phyloP scores from a whole-genome alignment of 2,113 vertebrate species.

The Anhinga anhinga region DNA sequence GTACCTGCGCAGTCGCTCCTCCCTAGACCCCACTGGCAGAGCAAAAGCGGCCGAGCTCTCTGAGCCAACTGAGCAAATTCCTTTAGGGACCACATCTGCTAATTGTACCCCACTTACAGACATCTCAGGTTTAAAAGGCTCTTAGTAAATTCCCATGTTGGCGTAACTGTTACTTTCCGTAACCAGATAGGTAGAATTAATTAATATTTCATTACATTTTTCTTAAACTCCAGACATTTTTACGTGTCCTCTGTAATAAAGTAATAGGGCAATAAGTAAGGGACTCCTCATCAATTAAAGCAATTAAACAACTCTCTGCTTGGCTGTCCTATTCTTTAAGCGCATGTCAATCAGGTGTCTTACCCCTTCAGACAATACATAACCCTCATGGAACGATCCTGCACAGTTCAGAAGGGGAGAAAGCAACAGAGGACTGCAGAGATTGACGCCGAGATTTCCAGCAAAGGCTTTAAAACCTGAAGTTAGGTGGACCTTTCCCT shows the following conservation, averaged over 20 bases:
- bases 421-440: neutral
- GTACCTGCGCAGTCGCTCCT: neutral
- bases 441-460: neutral
- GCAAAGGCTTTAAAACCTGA: neutral
- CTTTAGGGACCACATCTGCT: neutral
- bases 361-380: neutral
- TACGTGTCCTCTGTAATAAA: neutral
- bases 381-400: neutral
- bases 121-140: neutral
- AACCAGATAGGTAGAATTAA: slow-evolving; percentile 26
- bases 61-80: neutral
- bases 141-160: slow-evolving; percentile 38
- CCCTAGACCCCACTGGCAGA: neutral
- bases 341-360: neutral
- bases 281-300: slow-evolving; percentile 13
- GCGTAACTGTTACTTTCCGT: slow-evolving; percentile 47
- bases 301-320: neutral
- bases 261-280: slow-evolving; percentile 8
- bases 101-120: neutral
- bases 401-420: neutral
- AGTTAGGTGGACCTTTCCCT: neutral
- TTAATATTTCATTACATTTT: slow-evolving; percentile 6
- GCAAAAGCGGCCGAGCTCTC: neutral
- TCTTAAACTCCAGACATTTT: slow-evolving; percentile 11
- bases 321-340: neutral